Evolutionary conservation across 2,888 invertebrate genomes (phyloP).

Genomic region (Chirona hameri): DNA sequence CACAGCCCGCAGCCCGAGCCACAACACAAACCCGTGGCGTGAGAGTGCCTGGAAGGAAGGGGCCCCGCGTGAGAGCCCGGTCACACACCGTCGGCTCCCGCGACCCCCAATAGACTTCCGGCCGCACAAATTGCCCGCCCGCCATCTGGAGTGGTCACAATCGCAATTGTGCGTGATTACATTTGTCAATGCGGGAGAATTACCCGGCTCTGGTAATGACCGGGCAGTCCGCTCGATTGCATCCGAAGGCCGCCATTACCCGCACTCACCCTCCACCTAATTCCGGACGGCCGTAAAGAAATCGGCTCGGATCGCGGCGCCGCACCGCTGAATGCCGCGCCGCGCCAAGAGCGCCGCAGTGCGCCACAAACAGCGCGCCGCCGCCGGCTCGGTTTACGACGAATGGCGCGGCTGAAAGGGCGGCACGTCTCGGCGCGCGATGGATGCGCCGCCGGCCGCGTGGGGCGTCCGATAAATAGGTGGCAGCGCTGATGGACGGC

Average conservation of each 20-base stretch:
- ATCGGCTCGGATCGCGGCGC: neutral
- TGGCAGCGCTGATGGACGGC: neutral
- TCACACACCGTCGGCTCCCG: neutral
- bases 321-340: neutral
- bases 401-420: slow-evolving; percentile 5
- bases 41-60: no score
- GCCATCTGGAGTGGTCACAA: neutral
- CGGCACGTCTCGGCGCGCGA: neutral
- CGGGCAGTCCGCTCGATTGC: neutral
- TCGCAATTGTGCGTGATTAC: slow-evolving; percentile 22
- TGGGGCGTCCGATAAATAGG: neutral
- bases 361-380: slow-evolving; percentile 6
- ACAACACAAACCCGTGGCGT: no score
- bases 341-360: neutral
- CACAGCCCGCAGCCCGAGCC: no score
- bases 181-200: neutral
- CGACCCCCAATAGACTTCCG: neutral
- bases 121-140: neutral
- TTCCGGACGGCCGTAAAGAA: neutral
- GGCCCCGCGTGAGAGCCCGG: neutral
- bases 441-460: neutral
- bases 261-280: neutral
- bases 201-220: neutral
- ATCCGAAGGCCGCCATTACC: neutral
- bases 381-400: neutral